These are phyloP conservation scores for Etia nguti DNA, from an alignment of 2,113 vertebrate genomes.

Conservation along the genomic window DNA sequence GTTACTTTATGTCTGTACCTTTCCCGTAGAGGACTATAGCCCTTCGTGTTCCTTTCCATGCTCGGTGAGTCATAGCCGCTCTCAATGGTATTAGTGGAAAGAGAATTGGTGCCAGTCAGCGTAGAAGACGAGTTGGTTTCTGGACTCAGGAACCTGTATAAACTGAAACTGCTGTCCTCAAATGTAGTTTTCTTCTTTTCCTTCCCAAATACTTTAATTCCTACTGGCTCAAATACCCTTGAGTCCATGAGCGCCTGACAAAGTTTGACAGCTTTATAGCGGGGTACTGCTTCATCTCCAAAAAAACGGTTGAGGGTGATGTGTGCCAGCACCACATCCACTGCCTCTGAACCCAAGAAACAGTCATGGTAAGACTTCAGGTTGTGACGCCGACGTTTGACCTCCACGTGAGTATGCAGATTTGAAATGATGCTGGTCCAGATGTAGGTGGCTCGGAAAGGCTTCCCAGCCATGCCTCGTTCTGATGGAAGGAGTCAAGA, in stretches of 20 bases:
- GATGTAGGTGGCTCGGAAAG: constrained; percentile 89
- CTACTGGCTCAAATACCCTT: constrained; percentile 90
- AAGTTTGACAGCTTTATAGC: constrained; percentile 87
- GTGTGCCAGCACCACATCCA: constrained; percentile 88
- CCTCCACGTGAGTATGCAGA: constrained; percentile 86
- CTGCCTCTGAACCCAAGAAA: constrained; percentile 91
- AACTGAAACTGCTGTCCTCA: constrained; percentile 90
- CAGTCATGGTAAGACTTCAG: constrained; percentile 89
- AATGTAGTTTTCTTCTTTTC: constrained; percentile 84
- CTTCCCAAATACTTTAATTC: constrained; percentile 85
- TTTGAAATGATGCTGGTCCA: constrained; percentile 93
- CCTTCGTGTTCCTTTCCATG: constrained; percentile 46
- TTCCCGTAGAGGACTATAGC: constrained; percentile 26
- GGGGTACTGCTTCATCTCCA: constrained; percentile 86
- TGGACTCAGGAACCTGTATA: constrained; percentile 84
- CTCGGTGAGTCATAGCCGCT: constrained; percentile 71
- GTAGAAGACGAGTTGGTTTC: background rate
- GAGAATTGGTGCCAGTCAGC: constrained; percentile 33
- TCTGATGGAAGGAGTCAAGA: constrained; percentile 54
- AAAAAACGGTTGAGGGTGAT: constrained; percentile 90
- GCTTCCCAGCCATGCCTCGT: constrained; percentile 84
- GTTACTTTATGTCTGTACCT: constrained; percentile 45
- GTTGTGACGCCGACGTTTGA: constrained; percentile 88
- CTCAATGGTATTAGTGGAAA: constrained; percentile 56
- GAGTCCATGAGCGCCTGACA: constrained; percentile 96